These are phyloP conservation scores for Loriculus beryllinus DNA, from an alignment of 2,797 vertebrate species.

Conservation along the genomic window DNA sequence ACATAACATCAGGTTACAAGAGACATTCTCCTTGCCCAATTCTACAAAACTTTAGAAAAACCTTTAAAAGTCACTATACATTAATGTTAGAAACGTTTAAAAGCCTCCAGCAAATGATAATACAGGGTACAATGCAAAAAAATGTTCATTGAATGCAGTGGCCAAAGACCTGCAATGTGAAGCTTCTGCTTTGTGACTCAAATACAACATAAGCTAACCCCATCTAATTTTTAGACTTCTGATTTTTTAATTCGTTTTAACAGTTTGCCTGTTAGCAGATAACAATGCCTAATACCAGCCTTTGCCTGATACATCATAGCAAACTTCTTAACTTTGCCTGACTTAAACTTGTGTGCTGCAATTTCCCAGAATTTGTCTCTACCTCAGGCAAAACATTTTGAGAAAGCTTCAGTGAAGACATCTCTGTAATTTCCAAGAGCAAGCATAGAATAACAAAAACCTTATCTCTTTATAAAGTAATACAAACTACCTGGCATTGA, in stretches of 20 bases:
- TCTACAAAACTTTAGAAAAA: background rate
- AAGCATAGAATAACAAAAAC: background rate
- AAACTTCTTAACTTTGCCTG: background rate
- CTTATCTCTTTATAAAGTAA: background rate
- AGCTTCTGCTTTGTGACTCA: background rate
- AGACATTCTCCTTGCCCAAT: background rate
- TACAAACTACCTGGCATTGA: background rate
- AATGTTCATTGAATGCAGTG: fast-evolving
- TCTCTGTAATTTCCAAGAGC: background rate
- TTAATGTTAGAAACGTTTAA: background rate
- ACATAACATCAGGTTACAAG: background rate
- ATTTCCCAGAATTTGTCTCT: background rate
- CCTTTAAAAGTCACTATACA: background rate
- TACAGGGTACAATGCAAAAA: background rate
- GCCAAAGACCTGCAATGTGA: background rate
- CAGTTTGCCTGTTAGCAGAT: background rate
- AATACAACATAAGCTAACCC: fast-evolving
- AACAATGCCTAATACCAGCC: background rate
- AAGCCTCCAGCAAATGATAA: background rate
- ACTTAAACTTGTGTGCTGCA: background rate
- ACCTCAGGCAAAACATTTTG: background rate
- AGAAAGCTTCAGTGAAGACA: background rate
- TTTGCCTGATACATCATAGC: background rate
- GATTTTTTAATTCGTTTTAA: background rate
- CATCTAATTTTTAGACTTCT: background rate